Evolutionary conservation across 92 coral and sea anemone genomes (phyloP), one percentile per base, ranked within the genome.

Genomic region (Desmophyllum pertusum): DNA sequence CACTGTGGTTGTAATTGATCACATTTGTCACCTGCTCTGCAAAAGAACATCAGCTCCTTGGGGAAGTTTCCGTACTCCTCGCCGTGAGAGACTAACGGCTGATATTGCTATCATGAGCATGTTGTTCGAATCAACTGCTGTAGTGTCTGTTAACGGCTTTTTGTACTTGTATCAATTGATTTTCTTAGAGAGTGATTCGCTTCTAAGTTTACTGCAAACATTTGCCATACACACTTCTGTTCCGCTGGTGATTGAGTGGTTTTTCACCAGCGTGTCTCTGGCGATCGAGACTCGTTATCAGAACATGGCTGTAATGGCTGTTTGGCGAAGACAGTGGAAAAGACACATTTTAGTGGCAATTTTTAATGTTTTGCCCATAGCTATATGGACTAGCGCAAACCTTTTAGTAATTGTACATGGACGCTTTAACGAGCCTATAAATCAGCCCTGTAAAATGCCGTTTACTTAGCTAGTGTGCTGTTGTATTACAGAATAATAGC

Each of bases 301-400:
- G 81, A 83, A 83, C 29, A 29, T 83, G 63, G 87, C 87, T 39
- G 87, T 83, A 5, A 83, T 83, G 81, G 87, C 87, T 38, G 81
- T 83, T 57, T 83, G 87, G 87, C 62, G 48, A 42, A 83, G 61
- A 62, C 39, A 50, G 14, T 81, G 85, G 78, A 81, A 29, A 53
- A 51, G 77, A 14, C 77, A 81, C 52, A 81, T 81, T 53, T 30
- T 81, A 37, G 77, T 50, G 33, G 85, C 85, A 18, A 27, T 70
- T 37, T 9, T 79, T 5, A 79, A 61, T 18, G 59, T 31, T 25
- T 27, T 62, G 3, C 67, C 67, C 27, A 3, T 62, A 62, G 67
- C 67, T 25, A 2, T 29, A 31, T 62, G 36, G 67, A 25, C 67
- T 0, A 29, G 67, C 37, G 38, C 15, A 31, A 7, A 2, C 27